Percentiles rank a stretch among this genome's conserved stretches.
These are phyloP conservation scores for Euthynnus affinis DNA, from an alignment of 2,797 vertebrate species.

Conservation along the genomic window DNA sequence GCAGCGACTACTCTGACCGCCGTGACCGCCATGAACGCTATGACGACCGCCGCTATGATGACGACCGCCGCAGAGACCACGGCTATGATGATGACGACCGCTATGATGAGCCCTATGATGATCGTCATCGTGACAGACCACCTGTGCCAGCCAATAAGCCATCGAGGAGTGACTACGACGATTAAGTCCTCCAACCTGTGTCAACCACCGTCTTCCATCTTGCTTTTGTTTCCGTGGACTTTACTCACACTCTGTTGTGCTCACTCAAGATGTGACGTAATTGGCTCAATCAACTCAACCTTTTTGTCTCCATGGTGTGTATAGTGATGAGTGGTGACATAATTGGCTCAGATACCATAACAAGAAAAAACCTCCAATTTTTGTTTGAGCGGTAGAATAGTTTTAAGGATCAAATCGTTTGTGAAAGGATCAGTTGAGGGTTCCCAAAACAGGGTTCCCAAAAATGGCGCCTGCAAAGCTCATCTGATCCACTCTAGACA, in stretches of 20 bases:
- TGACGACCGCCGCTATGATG: constrained; percentile 25
- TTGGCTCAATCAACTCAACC: background rate
- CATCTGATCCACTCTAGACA: constrained; percentile 9
- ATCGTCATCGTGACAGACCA: constrained; percentile 54
- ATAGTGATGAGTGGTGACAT: background rate
- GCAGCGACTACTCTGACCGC: constrained; percentile 31
- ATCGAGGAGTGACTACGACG: constrained; percentile 37
- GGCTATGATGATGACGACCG: constrained; percentile 37
- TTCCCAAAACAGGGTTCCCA: background rate
- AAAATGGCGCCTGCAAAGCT: background rate
- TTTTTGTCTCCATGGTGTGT: background rate
- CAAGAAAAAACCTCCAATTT: background rate
- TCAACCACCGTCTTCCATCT: background rate
- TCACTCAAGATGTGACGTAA: background rate
- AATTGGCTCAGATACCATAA: background rate
- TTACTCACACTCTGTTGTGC: background rate
- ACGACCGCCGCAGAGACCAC: constrained; percentile 57
- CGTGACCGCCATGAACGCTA: constrained; percentile 17
- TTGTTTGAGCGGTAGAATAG: background rate
- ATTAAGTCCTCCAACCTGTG: constrained; percentile 25
- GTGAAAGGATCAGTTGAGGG: background rate
- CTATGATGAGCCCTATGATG: constrained; percentile 61
- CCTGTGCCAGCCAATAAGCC: constrained; percentile 71
- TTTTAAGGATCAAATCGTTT: background rate
- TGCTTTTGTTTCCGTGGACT: background rate